A percentile compares a stretch with the other conserved stretches of the same genome.
phyloP scores from a whole-genome alignment of 2,888 invertebrate genomes.

The Pristionchus entomophagus region DNA sequence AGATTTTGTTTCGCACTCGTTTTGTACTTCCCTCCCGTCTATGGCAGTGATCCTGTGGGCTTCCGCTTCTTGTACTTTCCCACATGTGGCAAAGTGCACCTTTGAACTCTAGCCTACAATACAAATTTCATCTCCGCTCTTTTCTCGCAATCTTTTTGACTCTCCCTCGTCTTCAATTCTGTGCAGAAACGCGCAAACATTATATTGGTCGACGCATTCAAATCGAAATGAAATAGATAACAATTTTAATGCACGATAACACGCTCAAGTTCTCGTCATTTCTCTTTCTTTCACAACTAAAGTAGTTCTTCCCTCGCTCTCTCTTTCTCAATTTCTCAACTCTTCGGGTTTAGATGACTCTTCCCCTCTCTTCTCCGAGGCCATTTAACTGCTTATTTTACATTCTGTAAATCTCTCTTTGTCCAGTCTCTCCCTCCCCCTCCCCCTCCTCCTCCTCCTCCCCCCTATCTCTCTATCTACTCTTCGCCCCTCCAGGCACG shows the following conservation, averaged over 20 bases:
- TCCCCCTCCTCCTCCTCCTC: neutral
- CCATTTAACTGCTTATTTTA: constrained; percentile 42
- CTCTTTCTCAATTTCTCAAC: neutral
- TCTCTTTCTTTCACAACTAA: constrained; percentile 12
- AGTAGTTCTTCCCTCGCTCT: constrained; percentile 1
- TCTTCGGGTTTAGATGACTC: constrained; percentile 13
- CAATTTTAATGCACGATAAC: constrained; percentile 42
- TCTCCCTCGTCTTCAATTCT: neutral
- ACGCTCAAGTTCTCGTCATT: constrained; percentile 5
- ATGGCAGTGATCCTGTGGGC: neutral
- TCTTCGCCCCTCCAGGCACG: constrained; percentile 44
- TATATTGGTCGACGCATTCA: constrained; percentile 10
- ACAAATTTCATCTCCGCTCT: too few relatives aligned
- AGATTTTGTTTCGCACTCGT: too few relatives aligned
- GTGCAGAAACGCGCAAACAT: constrained; percentile 23
- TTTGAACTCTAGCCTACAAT: constrained; percentile 27
- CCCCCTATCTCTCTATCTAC: neutral
- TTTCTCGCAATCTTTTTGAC: neutral
- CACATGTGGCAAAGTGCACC: neutral
- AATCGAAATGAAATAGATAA: constrained; percentile 43
- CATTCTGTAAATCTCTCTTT: constrained; percentile 41
- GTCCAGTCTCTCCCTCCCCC: neutral
- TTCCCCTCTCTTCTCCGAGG: neutral
- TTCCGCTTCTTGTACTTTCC: neutral
- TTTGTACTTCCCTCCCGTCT: neutral